A percentile compares a stretch with the other conserved stretches of the same genome.
phyloP scores from a whole-genome alignment of 2,113 vertebrate species.

The Chaetodon auriga region DNA sequence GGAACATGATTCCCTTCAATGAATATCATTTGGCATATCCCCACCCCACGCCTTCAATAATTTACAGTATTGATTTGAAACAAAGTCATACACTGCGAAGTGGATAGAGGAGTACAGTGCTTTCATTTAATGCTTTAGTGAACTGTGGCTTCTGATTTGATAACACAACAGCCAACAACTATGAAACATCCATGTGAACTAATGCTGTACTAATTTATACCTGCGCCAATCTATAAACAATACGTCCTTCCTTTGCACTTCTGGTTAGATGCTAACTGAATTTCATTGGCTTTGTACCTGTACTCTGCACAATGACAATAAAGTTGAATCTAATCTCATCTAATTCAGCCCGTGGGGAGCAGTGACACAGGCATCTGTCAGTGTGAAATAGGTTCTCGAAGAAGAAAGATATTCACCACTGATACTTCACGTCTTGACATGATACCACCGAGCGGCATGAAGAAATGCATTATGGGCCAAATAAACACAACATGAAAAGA shows the following conservation, averaged over 20 bases:
- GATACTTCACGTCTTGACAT: conserved; percentile 59
- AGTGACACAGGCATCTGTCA: conserved; percentile 60
- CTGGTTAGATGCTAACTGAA: too few relatives aligned
- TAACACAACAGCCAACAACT: conserved; percentile 55
- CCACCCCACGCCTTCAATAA: conserved; percentile 76
- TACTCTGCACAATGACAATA: too few relatives aligned
- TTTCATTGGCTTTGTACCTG: too few relatives aligned
- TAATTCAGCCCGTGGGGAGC: conserved; percentile 47
- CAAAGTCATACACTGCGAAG: conserved; percentile 77
- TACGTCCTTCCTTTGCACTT: too few relatives aligned
- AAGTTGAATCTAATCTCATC: too few relatives aligned
- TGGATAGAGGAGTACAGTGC: conserved; percentile 65
- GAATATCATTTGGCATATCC: conserved; percentile 82
- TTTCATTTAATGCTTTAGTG: conserved; percentile 79
- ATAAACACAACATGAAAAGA: conserved; percentile 70
- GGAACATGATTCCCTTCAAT: conserved; percentile 79
- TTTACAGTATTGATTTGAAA: conserved; percentile 84
- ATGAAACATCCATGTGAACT: conserved; percentile 48
- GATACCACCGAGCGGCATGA: conserved; percentile 36
- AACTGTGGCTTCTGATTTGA: conserved; percentile 64
- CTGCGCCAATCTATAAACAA: too few relatives aligned
- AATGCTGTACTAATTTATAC: too few relatives aligned
- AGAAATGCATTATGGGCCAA: conserved; percentile 59
- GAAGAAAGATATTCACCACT: conserved; percentile 38
- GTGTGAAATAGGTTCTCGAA: conserved; percentile 59